Base-by-base conservation (phyloP, 1,140 invertebrate species). In the Anoplophora glabripennis region DNA sequence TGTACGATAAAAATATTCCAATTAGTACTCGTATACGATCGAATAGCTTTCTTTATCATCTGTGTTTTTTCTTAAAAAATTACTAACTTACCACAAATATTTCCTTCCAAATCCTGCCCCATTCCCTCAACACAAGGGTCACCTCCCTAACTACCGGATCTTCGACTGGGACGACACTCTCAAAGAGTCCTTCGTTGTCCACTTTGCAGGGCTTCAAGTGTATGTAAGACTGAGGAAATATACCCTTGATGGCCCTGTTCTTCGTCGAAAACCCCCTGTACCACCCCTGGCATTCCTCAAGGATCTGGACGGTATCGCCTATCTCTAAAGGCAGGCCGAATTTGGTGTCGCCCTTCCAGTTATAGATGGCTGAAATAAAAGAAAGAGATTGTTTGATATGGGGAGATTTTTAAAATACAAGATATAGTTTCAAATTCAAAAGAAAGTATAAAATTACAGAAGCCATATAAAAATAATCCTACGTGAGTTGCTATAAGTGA, bases 251-350 rank as follows among this genome's bases (percentile, higher is more conserved):
- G 15, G 86, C 83, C 57, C 89, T 85, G 76, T 93, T 89, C 76
- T 90, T 85, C 63, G 86, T 84, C 47, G 84, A 81, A 70, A 89
- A 91, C n/a, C 93, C 93, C 66, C 92, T 80, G 73, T 86, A 94
- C 93, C 93, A 96, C 86, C 89, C 86, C 75, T 81, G 81, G 78
- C 88, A 93, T 80, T 95, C 91, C 78, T 95, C 92, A 61, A 92
- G 78, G 66, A 96, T 93, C 71, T 94, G 90, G 4, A 95, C 86
- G 9, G 89, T 92, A 71, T 96, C 93, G 60, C 93, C 93, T 66
- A 95, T 92, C 76, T 93, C 89, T 58, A 96, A 76, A 9, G 88
- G 84, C 49, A 96, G 76, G 17, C 90, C 91, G 68, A 87, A 89
- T 48, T 85, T 83, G 15, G 87, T 85, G 75, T 93, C 88, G 56